Conservation (phyloP, 2,113 vertebrate genomes). For the Chlorodrepanis virens region DNA sequence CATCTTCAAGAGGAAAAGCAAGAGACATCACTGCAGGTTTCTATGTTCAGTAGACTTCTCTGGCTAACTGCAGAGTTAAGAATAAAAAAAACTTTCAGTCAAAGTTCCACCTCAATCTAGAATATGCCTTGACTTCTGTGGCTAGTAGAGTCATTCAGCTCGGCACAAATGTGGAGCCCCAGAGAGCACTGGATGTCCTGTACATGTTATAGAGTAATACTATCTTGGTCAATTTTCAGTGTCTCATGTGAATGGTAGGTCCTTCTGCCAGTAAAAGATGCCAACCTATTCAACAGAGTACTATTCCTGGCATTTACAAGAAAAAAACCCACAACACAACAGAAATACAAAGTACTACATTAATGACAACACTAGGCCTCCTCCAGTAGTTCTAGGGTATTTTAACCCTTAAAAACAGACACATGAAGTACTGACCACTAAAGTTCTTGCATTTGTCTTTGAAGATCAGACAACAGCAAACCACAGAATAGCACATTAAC, state of each 20-base stretch:
- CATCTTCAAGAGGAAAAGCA: background rate
- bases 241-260: background rate
- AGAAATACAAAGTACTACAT: background rate
- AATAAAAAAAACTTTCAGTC: background rate
- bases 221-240: background rate
- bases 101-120: background rate
- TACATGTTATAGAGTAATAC: background rate
- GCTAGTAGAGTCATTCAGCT: background rate
- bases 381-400: background rate
- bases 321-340: background rate
- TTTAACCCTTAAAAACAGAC: background rate
- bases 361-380: background rate
- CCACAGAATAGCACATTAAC: background rate
- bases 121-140: background rate
- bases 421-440: background rate
- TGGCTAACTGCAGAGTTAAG: background rate
- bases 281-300: background rate
- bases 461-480: background rate
- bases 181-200: background rate
- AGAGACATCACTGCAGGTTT: background rate
- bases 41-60: background rate
- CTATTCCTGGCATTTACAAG: background rate
- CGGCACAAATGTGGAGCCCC: background rate
- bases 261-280: background rate
- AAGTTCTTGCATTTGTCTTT: background rate